Conservation (phyloP, 2,888 invertebrate genomes). For the Drepanosiphum platanoidis region DNA sequence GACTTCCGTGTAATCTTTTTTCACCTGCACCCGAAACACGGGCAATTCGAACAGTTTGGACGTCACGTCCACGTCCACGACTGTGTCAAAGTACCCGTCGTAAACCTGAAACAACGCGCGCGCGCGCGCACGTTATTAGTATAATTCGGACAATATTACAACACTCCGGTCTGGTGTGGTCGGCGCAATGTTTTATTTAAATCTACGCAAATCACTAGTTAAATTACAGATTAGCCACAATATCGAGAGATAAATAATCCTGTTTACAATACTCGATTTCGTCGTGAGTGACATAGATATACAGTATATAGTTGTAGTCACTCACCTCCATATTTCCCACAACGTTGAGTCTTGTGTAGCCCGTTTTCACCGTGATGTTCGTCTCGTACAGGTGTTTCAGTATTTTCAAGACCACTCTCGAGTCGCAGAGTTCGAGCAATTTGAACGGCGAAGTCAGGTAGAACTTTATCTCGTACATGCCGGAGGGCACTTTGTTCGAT, state of each 20-base stretch:
- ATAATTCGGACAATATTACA: too few species aligned
- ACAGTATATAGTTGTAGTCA: too few species aligned
- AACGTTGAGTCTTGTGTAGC: slow-evolving; percentile 48
- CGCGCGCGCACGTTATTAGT: too few species aligned
- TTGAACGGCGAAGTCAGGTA: slow-evolving; percentile 62
- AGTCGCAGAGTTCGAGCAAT: slow-evolving; percentile 60
- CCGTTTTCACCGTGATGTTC: slow-evolving; percentile 55
- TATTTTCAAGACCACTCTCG: slow-evolving; percentile 36
- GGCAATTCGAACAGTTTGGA: slow-evolving; percentile 76
- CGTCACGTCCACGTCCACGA: slow-evolving; percentile 73
- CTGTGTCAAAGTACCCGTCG: slow-evolving; percentile 74
- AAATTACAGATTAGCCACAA: too few species aligned
- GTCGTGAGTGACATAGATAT: too few species aligned
- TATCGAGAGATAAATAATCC: too few species aligned
- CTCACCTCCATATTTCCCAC: slow-evolving; percentile 60
- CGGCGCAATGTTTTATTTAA: too few species aligned
- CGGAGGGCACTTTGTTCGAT: slow-evolving; percentile 24
- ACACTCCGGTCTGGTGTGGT: too few species aligned
- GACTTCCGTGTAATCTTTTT: slow-evolving; percentile 75
- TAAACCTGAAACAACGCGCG: slow-evolving; percentile 70
- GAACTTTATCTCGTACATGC: slow-evolving; percentile 35
- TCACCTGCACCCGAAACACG: slow-evolving; percentile 74
- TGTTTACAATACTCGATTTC: too few species aligned
- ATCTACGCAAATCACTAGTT: too few species aligned
- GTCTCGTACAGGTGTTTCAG: slow-evolving; percentile 59